Evolutionary conservation across 1,140 invertebrate genomes (phyloP), one percentile per base, ranked within the genome.

Genomic region (Oscheius sp.): DNA sequence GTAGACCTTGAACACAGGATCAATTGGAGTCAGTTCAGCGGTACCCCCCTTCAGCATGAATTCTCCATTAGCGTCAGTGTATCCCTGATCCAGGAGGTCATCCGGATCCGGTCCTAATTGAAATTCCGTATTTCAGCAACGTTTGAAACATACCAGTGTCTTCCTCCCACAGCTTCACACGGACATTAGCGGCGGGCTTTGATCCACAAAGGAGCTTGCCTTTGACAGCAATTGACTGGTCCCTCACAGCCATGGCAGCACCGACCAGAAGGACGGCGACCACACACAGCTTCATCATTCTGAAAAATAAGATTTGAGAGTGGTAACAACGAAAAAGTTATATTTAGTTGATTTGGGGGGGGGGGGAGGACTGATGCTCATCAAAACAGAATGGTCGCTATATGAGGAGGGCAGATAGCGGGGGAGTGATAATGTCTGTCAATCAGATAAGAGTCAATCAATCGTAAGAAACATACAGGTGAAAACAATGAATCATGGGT

Each of bases 151-250:
- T 4, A 71, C 68, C 68, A 38, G 62, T 42, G 64, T 83, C 80
- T 64, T 82, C 81, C 34, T 82, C 80, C 74, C 78, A 82, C 46
- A 82, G 64, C 68, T 80, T 80, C 1, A 82, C 77, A 13, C 79
- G 78, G 29, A 84, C 82, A 61, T 80, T 71, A 1, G 55, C 62
- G 23, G 82, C 82, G 34, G 81, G 81, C 32, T 78, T 79, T n/a
- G 58, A 20, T n/a, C 82, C 81, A 73, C 81, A 83, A 2, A 81
- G 15, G 13, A 82, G 66, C 26, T 71, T 68, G 4, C 81, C 63
- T 42, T 76, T 77, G 42, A 77, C 79, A 31, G 67, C 79, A 63
- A 80, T 72, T 32, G 73, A 74, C 65, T 74, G 72, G 35, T 74
- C 72, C 1, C 72, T 32, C 72, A 74, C 62, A 13, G 72, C 64